Evolutionary conservation across 2,113 vertebrate species (phyloP).

Genomic region (Xiphophorus couchianus): DNA sequence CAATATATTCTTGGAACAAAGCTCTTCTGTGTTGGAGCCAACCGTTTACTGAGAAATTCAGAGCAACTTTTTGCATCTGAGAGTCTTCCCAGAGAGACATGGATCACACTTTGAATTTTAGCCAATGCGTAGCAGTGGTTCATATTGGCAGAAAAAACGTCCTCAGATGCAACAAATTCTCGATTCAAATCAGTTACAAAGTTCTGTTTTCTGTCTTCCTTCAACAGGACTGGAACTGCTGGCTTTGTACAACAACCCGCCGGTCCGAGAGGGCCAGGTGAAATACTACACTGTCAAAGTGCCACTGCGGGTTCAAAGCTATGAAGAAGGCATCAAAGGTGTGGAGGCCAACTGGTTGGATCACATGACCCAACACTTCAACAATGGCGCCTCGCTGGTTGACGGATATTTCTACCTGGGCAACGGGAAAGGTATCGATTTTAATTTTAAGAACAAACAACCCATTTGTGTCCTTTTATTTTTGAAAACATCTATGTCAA

Average conservation of each 20-base stretch:
- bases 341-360: conserved; percentile 97
- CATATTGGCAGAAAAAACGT: conserved; percentile 12
- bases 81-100: conserved; percentile 23
- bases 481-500: not conserved
- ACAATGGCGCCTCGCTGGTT: conserved; percentile 91
- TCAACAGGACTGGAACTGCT: conserved; percentile 88
- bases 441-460: not conserved
- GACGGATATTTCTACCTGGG: conserved; percentile 92
- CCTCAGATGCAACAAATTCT: conserved; percentile 18
- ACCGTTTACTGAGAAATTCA: conserved; percentile 13
- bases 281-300: conserved; percentile 94
- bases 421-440: conserved; percentile 81
- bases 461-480: not conserved
- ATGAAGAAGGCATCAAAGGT: conserved; percentile 83
- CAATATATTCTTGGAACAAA: not conserved
- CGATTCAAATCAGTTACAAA: not conserved
- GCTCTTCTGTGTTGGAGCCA: conserved; percentile 10
- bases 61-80: conserved; percentile 21
- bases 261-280: conserved; percentile 76
- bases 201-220: conserved; percentile 13
- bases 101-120: conserved; percentile 32
- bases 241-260: conserved; percentile 90
- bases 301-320: conserved; percentile 88
- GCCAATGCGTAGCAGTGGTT: conserved; percentile 30
- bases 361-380: conserved; percentile 98